Percentiles rank a stretch among this genome's conserved stretches.
phyloP scores from a whole-genome alignment of 2,797 vertebrate species.

The Amniataba percoides region DNA sequence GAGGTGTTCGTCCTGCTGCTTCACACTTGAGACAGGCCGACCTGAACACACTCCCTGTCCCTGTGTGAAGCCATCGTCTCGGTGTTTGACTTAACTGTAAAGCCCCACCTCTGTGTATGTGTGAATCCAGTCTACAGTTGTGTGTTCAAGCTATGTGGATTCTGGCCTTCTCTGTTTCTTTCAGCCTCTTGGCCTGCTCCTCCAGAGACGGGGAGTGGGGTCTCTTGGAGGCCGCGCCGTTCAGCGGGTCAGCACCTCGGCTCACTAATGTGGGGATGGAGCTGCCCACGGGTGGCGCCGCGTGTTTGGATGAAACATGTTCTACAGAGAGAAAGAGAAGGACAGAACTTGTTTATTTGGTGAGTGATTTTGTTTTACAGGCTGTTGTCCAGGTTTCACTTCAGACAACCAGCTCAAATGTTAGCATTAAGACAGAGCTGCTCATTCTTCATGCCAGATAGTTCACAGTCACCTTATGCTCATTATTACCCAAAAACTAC shows the following conservation, averaged over 20 bases:
- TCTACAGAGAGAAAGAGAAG: conserved; percentile 49
- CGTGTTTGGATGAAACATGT: conserved; percentile 68
- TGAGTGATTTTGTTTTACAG: background rate
- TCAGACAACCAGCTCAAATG: background rate
- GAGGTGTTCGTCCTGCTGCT: conserved; percentile 59
- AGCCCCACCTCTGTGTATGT: conserved; percentile 48
- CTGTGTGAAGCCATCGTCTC: conserved; percentile 52
- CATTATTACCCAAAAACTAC: background rate
- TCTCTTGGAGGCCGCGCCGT: conserved; percentile 86
- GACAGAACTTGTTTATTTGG: background rate
- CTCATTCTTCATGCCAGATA: background rate
- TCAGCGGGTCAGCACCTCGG: conserved; percentile 80
- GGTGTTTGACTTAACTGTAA: conserved; percentile 44
- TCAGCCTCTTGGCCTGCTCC: conserved; percentile 88
- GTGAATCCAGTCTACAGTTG: conserved; percentile 30
- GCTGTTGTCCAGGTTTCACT: background rate
- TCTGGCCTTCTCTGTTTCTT: conserved; percentile 90
- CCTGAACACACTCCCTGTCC: conserved; percentile 34
- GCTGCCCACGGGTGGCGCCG: conserved; percentile 74
- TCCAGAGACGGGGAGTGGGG: conserved; percentile 86
- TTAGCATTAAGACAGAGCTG: background rate
- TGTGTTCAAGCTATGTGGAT: conserved; percentile 79
- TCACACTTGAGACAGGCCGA: conserved; percentile 51
- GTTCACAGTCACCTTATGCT: background rate
- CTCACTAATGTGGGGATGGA: conserved; percentile 87